phyloP scores from a whole-genome alignment of 2,888 invertebrate species.

The Nineta flava region DNA sequence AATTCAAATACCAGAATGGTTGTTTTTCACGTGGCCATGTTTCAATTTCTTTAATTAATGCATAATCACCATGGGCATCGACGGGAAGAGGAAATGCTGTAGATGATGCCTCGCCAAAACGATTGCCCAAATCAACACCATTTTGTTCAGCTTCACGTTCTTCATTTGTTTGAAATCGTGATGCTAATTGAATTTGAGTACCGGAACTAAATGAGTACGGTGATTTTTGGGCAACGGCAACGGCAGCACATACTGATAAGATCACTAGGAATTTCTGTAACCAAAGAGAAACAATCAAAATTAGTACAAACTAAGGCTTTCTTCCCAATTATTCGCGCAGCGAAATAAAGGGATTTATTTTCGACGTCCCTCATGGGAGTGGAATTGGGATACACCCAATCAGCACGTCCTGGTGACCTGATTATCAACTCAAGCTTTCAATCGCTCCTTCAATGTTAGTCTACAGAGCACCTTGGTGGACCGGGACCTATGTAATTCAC shows the following conservation, averaged over 20 bases:
- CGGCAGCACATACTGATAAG: not conserved
- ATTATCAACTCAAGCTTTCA: no score
- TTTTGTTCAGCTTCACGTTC: not conserved
- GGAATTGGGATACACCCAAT: no score
- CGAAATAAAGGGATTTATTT: no score
- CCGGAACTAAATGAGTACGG: not conserved
- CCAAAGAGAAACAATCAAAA: not conserved
- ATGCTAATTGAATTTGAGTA: not conserved
- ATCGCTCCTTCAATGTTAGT: no score
- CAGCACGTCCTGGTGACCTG: no score
- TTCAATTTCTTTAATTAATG: slow-evolving; percentile 43
- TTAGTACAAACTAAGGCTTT: no score
- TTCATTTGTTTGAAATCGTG: not conserved
- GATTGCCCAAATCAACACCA: not conserved
- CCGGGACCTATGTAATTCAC: no score
- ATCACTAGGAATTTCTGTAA: not conserved
- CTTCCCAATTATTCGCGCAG: no score
- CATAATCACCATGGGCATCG: slow-evolving; percentile 47
- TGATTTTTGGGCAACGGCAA: not conserved
- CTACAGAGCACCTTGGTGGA: no score
- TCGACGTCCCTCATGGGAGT: no score
- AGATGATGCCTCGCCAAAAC: slow-evolving; percentile 4
- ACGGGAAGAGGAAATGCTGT: slow-evolving; percentile 36
- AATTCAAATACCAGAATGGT: slow-evolving; percentile 60
- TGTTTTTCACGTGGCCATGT: slow-evolving; percentile 47